A percentile compares a stretch with the other conserved stretches of the same genome.
Conservation (phyloP, 2,888 invertebrate genomes). For the Steinernema hermaphroditum region DNA sequence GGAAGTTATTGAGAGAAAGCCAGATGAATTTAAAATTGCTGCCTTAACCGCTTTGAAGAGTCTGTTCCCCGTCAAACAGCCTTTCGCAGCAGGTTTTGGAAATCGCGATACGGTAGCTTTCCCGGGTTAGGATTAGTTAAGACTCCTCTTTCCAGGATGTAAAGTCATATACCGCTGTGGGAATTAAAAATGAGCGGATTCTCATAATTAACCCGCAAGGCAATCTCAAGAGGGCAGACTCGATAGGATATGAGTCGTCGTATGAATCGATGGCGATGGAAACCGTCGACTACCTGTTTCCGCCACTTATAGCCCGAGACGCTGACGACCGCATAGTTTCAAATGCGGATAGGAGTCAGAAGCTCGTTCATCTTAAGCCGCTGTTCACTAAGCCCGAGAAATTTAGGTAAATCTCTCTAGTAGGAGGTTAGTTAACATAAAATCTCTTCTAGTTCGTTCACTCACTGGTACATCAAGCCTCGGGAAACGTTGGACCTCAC, state of each 20-base stretch:
- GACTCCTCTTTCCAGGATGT: slow-evolving; percentile 51
- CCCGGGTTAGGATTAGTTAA: neutral
- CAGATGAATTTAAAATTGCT: slow-evolving; percentile 91
- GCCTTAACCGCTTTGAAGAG: slow-evolving; percentile 93
- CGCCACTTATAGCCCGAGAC: slow-evolving; percentile 47
- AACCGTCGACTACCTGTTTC: slow-evolving; percentile 64
- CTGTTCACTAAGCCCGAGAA: slow-evolving; percentile 40
- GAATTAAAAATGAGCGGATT: slow-evolving; percentile 58
- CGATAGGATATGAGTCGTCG: slow-evolving; percentile 52
- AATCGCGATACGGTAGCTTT: slow-evolving; percentile 71
- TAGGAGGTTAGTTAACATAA: too few species aligned
- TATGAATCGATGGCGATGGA: slow-evolving; percentile 62
- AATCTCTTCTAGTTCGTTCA: slow-evolving; percentile 38
- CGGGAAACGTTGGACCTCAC: neutral
- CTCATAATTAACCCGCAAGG: slow-evolving; percentile 64
- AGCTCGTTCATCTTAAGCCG: slow-evolving; percentile 27
- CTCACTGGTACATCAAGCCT: slow-evolving; percentile 38
- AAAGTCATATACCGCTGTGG: slow-evolving; percentile 61
- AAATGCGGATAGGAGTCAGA: too few species aligned
- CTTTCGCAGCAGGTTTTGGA: slow-evolving; percentile 98
- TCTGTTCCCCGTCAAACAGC: slow-evolving; percentile 82
- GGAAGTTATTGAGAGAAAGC: slow-evolving; percentile 98
- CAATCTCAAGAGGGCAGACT: slow-evolving; percentile 56
- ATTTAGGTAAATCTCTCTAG: slow-evolving; percentile 14
- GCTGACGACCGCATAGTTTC: neutral